A percentile compares a stretch with the other conserved stretches of the same genome.
These are phyloP conservation scores for Trypoxylon attenuatum DNA, from an alignment of 2,888 invertebrate species.

Conservation along the genomic window DNA sequence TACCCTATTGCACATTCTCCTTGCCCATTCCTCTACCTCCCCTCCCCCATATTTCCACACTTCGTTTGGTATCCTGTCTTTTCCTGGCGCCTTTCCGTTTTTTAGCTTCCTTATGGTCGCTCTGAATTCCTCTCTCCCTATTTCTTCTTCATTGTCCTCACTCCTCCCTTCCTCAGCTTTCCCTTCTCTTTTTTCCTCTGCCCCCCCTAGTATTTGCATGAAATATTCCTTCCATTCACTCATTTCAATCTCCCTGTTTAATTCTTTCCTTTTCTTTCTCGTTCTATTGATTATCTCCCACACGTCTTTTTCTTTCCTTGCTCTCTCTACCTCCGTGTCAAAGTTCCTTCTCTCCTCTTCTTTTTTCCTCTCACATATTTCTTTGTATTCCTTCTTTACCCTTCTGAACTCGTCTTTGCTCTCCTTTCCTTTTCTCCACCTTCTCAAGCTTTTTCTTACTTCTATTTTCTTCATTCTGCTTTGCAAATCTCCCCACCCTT, in stretches of 20 bases:
- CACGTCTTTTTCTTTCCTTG: neutral
- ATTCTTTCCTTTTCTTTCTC: neutral
- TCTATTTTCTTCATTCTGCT: too few species aligned
- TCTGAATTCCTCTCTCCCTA: neutral
- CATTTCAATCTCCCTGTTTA: neutral
- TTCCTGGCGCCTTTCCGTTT: neutral
- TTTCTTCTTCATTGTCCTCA: neutral
- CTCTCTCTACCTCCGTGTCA: neutral
- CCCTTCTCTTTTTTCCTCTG: neutral
- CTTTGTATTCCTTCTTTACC: neutral
- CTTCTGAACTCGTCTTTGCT: neutral
- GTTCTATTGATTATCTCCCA: neutral
- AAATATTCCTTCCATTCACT: neutral
- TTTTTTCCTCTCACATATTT: slow-evolving; percentile 1
- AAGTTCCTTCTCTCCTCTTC: neutral
- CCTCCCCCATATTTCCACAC: neutral
- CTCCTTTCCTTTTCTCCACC: too few species aligned
- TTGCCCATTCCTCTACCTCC: neutral
- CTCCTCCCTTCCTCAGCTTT: neutral
- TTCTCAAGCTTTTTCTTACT: too few species aligned
- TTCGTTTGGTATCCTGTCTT: neutral
- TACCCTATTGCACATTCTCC: neutral
- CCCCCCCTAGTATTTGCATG: neutral
- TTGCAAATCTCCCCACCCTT: too few species aligned
- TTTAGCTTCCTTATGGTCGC: neutral